phyloP scores from a whole-genome alignment of 1,140 invertebrate species.

The Ceratitis capitata region DNA sequence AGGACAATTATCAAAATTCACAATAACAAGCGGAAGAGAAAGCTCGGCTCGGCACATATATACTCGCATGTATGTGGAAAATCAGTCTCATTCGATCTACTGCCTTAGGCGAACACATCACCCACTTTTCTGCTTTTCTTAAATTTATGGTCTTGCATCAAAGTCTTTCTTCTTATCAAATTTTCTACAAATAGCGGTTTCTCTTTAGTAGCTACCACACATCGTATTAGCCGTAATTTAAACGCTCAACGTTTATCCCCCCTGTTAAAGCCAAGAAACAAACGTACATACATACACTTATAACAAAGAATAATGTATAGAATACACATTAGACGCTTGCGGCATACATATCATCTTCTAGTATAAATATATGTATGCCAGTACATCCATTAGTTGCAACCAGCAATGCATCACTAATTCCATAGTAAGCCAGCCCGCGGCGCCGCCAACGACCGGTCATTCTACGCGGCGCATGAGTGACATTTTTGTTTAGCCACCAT shows the following conservation, averaged over 20 bases:
- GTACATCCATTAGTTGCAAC: not conserved
- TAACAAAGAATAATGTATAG: not conserved
- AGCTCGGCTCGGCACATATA: too few relatives aligned
- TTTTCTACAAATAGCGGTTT: too few relatives aligned
- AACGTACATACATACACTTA: not conserved
- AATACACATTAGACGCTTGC: not conserved
- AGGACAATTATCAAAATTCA: too few relatives aligned
- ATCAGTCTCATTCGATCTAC: too few relatives aligned
- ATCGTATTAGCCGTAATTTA: not conserved
- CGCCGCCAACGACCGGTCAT: slow-evolving; percentile 21
- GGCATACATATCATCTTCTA: slow-evolving; percentile 26
- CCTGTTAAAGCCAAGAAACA: not conserved
- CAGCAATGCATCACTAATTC: not conserved
- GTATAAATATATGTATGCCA: too few relatives aligned
- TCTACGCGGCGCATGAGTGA: slow-evolving; percentile 31
- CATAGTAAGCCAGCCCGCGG: not conserved
- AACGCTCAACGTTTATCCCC: slow-evolving; percentile 3
- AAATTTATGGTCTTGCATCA: too few relatives aligned
- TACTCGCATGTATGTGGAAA: too few relatives aligned
- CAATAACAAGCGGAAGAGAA: too few relatives aligned
- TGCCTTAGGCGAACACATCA: too few relatives aligned
- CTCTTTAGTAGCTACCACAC: too few relatives aligned
- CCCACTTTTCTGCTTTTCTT: too few relatives aligned
- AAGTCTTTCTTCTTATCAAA: too few relatives aligned
- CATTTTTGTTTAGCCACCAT: slow-evolving; percentile 29